Evolutionary conservation across 2,113 vertebrate genomes (phyloP).

Genomic region (Oryctolagus cuniculus): DNA sequence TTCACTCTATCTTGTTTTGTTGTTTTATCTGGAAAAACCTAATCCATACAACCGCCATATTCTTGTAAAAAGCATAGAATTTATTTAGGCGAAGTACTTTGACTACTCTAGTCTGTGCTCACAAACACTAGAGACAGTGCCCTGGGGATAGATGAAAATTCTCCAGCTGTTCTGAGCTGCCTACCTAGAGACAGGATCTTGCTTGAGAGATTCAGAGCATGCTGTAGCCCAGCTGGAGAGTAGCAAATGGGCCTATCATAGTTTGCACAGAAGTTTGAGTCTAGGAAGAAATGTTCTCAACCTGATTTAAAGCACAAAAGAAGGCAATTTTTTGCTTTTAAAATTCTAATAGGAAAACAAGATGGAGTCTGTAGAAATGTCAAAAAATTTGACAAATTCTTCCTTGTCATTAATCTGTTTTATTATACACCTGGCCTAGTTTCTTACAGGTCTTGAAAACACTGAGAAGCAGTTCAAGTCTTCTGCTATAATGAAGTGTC

Average conservation of each 20-base stretch:
- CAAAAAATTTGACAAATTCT: slow-evolving; percentile 43
- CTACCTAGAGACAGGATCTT: neutral
- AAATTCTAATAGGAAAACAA: neutral
- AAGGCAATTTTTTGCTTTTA: slow-evolving; percentile 42
- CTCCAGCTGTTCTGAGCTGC: neutral
- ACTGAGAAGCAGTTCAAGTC: neutral
- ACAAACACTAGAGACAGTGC: neutral
- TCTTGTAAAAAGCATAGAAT: neutral
- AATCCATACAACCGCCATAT: neutral
- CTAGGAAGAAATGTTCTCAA: neutral
- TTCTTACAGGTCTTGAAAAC: neutral
- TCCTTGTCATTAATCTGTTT: neutral
- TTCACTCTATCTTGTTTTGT: neutral
- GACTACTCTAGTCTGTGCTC: too few species aligned
- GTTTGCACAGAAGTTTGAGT: slow-evolving; percentile 7
- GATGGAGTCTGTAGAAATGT: slow-evolving; percentile 1
- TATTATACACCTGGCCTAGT: neutral
- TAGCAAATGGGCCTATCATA: neutral
- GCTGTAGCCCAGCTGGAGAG: neutral
- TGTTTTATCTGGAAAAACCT: neutral
- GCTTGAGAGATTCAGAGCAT: neutral
- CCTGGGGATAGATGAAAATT: neutral
- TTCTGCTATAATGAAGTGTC: neutral
- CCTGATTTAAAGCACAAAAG: slow-evolving; percentile 35
- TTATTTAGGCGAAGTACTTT: neutral